These are phyloP conservation scores for Sakesphorus luctuosus DNA, from an alignment of 2,113 vertebrate genomes.

Conservation along the genomic window DNA sequence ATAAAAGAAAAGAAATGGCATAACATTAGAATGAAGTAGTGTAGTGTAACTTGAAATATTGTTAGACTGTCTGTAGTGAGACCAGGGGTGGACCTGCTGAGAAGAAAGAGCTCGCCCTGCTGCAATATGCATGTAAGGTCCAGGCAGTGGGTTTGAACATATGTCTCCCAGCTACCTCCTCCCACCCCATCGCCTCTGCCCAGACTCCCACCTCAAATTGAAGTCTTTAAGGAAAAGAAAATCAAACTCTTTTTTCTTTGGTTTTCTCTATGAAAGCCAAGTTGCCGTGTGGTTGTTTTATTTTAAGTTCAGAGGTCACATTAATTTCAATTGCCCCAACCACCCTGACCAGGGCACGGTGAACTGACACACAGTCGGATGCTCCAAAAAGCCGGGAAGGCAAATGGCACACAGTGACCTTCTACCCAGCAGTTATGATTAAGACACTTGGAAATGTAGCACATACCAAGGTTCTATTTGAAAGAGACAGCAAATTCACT, in stretches of 20 bases:
- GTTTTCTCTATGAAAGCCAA: neutral
- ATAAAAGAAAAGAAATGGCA: neutral
- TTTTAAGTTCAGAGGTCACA: neutral
- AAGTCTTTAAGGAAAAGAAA: neutral
- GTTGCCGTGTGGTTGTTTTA: neutral
- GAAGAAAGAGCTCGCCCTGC: neutral
- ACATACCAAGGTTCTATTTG: neutral
- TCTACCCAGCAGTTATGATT: neutral
- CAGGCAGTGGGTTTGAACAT: neutral
- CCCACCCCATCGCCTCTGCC: neutral
- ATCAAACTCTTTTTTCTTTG: neutral
- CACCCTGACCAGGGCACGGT: neutral
- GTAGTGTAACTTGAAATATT: neutral
- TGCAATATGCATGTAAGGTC: neutral
- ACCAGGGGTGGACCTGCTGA: neutral
- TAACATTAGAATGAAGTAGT: neutral
- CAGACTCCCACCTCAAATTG: neutral
- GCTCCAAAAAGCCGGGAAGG: neutral
- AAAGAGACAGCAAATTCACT: neutral
- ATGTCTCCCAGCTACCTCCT: neutral
- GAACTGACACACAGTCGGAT: neutral
- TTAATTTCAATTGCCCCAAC: neutral
- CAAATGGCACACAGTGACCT: neutral
- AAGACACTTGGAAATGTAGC: neutral
- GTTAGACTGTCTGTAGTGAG: neutral